phyloP scores from a whole-genome alignment of 2,113 vertebrate species.

The Austrofundulus limnaeus region DNA sequence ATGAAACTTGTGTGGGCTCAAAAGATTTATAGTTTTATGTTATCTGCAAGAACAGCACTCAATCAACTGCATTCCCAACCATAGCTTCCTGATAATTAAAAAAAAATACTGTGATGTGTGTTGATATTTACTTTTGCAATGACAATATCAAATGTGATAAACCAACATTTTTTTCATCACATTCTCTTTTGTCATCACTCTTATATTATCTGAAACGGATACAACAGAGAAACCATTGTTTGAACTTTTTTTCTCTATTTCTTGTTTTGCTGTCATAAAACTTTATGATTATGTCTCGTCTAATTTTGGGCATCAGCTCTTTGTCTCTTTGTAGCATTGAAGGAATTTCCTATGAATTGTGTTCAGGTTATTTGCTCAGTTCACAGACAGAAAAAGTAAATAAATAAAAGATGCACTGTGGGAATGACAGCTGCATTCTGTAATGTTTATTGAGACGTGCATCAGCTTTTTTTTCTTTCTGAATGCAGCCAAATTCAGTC shows the following conservation, averaged over 20 bases:
- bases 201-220: no score
- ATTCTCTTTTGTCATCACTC: no score
- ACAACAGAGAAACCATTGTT: no score
- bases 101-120: no score
- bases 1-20: neutral
- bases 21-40: neutral
- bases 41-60: neutral
- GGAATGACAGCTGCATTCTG: neutral
- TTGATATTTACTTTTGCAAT: no score
- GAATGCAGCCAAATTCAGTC: neutral
- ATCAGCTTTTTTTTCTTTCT: neutral
- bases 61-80: neutral
- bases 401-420: neutral
- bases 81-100: no score
- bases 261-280: no score
- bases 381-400: neutral
- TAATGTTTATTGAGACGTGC: neutral
- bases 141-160: no score
- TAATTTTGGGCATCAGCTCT: neutral
- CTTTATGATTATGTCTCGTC: neutral
- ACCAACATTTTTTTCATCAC: no score
- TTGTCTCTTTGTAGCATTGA: neutral
- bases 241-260: no score
- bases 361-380: no score
- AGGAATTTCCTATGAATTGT: no score